These are phyloP conservation scores for Pseudomyrmex sp. DNA, from an alignment of 1,140 invertebrate genomes.

Conservation along the genomic window DNA sequence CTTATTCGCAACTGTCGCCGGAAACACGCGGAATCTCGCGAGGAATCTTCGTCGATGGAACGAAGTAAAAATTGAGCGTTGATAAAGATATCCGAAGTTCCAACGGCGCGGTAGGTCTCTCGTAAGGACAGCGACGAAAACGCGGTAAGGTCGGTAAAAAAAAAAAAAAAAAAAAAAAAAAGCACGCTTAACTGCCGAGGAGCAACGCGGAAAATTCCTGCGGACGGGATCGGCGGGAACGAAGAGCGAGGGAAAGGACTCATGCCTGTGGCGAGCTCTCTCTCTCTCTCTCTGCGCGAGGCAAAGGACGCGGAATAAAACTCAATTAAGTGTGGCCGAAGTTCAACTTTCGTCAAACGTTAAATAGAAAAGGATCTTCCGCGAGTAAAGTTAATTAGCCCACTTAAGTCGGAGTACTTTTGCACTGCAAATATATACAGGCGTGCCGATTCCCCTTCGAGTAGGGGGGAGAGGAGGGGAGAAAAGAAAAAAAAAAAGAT, in stretches of 20 bases:
- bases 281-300: neutral
- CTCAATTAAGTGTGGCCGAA: constrained; percentile 57
- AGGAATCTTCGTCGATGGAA: constrained; percentile 41
- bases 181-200: constrained; percentile 43
- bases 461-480: neutral
- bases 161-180: constrained; percentile 37
- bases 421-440: neutral
- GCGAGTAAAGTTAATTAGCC: constrained; percentile 50
- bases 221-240: constrained; percentile 38
- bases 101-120: constrained; percentile 9
- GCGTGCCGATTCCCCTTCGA: constrained; percentile 8
- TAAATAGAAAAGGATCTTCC: constrained; percentile 52
- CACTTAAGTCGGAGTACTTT: constrained; percentile 42
- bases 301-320: constrained; percentile 55
- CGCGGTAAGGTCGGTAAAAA: constrained; percentile 20
- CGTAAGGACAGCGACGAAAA: constrained; percentile 26
- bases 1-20: neutral
- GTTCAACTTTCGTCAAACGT: constrained; percentile 48
- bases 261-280: constrained; percentile 43
- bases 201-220: constrained; percentile 60
- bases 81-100: constrained; percentile 50
- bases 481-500: neutral
- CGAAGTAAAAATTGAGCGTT: constrained; percentile 43
- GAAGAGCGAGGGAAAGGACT: constrained; percentile 22
- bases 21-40: constrained; percentile 52